Evolutionary conservation across 2,888 invertebrate species (phyloP), one percentile per base, ranked within the genome.

Genomic region (Phasia obesa): DNA sequence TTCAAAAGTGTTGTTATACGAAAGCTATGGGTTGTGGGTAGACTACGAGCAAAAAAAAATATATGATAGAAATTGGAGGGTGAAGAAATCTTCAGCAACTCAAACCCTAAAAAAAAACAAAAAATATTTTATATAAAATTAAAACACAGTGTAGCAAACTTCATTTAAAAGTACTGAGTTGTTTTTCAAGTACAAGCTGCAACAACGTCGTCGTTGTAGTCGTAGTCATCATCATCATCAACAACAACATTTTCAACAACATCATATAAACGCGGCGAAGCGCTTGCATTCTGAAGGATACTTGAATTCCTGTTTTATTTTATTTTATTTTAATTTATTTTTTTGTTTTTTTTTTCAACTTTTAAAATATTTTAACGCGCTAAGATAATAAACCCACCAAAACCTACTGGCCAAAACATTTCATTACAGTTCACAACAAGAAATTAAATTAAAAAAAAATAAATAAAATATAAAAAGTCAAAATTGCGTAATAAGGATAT

Each of bases 161-260:
- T 83, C 84, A 84, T 85, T 86, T 84, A 81, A 84, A 79, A 79
- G 79, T 27, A 69, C 49, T 38, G 42, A 75, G 74, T 76, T 79
- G 76, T 35, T 35, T 76, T 79, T 70, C 65, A 74, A 70, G 65
- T 75, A 55, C 57, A 47, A 49, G 35, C 74, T 51, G 74, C 60
- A 49, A 51, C 78, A 76, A 73, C 79, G 76, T 35, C 65, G 57
- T 19, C 69, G 23, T 19, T 53, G 60, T 60, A 55, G 57, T 59
- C 35, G 31, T 44, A 17, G 60, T 55, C 19, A 59, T 17, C 11
- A 31, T 44, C 51, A 74, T 17, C 67, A 74, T 21, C 64, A 77
- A 27, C 69, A 62, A 35, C 69, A 75, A 53, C 31, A 62, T 71
- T 59, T 49, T 67, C 79, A 57, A 69, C 74, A 69, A 35, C 74